Conservation (phyloP, 2,888 invertebrate species). For the Encarsia formosa region DNA sequence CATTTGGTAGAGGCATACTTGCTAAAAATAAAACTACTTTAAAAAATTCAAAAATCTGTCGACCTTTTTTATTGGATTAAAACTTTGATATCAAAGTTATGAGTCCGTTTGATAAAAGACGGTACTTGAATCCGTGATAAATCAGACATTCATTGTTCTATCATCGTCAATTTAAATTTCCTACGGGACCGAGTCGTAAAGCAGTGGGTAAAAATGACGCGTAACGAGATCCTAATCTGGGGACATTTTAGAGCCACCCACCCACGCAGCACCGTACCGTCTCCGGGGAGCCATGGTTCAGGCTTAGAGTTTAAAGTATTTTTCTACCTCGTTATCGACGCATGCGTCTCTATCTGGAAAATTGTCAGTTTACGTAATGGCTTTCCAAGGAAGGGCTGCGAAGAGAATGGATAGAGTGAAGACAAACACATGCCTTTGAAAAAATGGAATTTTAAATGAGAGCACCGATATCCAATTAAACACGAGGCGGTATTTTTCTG, state of each 20-base stretch:
- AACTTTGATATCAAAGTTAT: too few species aligned
- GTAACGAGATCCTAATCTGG: conserved; percentile 22
- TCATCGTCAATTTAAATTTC: conserved; percentile 26
- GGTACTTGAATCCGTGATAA: too few species aligned
- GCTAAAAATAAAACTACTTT: too few species aligned
- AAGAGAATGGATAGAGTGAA: background rate
- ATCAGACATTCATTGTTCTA: conserved; percentile 16
- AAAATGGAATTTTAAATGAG: too few species aligned
- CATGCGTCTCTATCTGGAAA: conserved; percentile 27
- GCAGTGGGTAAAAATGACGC: conserved; percentile 19
- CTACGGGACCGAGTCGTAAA: conserved; percentile 22
- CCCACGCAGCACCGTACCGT: conserved; percentile 32
- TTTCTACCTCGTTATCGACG: conserved; percentile 40
- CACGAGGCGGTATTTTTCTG: too few species aligned
- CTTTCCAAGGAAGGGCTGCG: background rate
- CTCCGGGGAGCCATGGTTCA: conserved; percentile 48
- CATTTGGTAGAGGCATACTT: too few species aligned
- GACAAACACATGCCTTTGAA: too few species aligned
- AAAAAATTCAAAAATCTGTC: too few species aligned
- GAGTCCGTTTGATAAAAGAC: too few species aligned
- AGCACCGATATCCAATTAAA: too few species aligned
- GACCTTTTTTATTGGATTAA: too few species aligned
- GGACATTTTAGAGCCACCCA: conserved; percentile 33
- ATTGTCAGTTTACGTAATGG: conserved; percentile 28
- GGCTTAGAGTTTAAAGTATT: conserved; percentile 50